A percentile compares a stretch with the other conserved stretches of the same genome.
Conservation (phyloP, 2,113 vertebrate genomes). For the Xiphophorus maculatus region DNA sequence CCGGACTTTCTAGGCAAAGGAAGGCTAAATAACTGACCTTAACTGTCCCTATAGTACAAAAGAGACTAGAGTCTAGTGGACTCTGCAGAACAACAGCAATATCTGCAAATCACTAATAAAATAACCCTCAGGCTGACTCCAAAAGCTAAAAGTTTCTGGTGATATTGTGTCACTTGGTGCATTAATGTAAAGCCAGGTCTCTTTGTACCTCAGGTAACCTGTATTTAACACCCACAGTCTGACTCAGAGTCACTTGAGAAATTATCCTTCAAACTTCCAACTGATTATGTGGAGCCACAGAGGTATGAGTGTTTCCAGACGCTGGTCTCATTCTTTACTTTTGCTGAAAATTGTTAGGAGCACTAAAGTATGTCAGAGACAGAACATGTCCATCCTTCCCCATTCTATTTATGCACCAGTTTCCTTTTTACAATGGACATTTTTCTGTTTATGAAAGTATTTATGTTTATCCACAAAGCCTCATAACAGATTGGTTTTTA, state of each 20-base stretch:
- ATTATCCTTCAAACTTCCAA: conserved; percentile 8
- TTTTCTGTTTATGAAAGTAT: too few relatives aligned
- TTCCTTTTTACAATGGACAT: too few relatives aligned
- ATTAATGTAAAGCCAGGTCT: not conserved
- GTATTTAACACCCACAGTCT: conserved; percentile 15
- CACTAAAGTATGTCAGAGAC: not conserved
- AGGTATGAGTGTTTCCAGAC: not conserved
- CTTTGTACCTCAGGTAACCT: conserved; percentile 2
- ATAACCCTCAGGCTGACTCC: too few relatives aligned
- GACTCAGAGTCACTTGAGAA: not conserved
- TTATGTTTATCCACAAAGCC: too few relatives aligned
- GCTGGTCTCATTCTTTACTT: conserved; percentile 6
- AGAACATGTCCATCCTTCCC: not conserved
- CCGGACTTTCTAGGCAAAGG: too few relatives aligned
- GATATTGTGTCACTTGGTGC: not conserved
- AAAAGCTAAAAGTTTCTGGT: not conserved
- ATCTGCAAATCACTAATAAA: too few relatives aligned
- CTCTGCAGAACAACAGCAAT: too few relatives aligned
- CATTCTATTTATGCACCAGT: too few relatives aligned
- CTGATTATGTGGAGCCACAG: not conserved
- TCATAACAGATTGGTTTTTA: too few relatives aligned
- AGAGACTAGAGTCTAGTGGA: too few relatives aligned
- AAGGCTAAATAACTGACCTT: too few relatives aligned
- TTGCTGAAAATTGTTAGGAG: conserved; percentile 13
- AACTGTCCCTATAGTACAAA: too few relatives aligned